phyloP scores from a whole-genome alignment of 2,113 vertebrate species.

The Dicerorhinus sumatrensis region DNA sequence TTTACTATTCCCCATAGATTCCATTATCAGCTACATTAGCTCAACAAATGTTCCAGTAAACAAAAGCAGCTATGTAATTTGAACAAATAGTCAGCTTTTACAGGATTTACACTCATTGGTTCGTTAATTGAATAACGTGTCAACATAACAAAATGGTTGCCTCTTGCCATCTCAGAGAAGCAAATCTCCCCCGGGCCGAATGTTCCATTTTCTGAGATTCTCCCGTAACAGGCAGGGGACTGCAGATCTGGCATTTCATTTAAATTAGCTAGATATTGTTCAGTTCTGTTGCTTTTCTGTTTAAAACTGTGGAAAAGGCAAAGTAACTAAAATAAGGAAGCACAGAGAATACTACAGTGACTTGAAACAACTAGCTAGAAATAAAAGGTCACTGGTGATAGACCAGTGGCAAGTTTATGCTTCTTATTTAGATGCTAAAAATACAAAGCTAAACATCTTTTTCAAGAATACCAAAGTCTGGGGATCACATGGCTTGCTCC shows the following conservation, averaged over 20 bases:
- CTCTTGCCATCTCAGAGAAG: conserved; percentile 32
- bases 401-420: neutral
- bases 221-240: neutral
- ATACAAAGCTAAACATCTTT: neutral
- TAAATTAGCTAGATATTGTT: neutral
- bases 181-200: conserved; percentile 11
- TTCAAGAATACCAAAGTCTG: neutral
- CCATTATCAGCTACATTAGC: conserved; percentile 31
- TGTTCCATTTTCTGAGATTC: neutral
- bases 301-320: neutral
- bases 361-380: conserved; percentile 15
- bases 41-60: conserved; percentile 45
- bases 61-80: conserved; percentile 4
- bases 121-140: conserved; percentile 72
- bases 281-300: neutral
- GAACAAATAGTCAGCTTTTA: conserved; percentile 53
- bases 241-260: neutral
- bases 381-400: neutral
- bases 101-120: conserved; percentile 56
- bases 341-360: neutral
- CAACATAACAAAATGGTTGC: conserved; percentile 66
- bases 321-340: conserved; percentile 4
- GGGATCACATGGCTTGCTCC: neutral
- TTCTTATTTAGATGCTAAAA: neutral
- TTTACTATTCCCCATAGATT: neutral